These are phyloP conservation scores for Xiphophorus maculatus DNA, from an alignment of 2,113 vertebrate species.

Conservation along the genomic window DNA sequence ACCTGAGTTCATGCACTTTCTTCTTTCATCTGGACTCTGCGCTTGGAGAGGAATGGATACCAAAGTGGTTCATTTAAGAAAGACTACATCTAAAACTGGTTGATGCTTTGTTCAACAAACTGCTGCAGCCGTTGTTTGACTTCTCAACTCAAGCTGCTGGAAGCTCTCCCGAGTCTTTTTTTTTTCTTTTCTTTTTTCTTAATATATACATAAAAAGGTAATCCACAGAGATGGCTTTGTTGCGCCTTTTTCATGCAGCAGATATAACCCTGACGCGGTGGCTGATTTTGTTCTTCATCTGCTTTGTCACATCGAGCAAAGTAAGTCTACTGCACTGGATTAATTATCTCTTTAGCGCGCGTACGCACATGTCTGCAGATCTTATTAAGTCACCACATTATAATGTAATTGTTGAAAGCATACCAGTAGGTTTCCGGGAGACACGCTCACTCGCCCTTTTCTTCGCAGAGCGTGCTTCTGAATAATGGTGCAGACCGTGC, in stretches of 20 bases:
- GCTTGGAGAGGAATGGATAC: constrained; percentile 58
- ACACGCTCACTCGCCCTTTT: background rate
- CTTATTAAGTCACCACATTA: constrained; percentile 32
- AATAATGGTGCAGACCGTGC: constrained; percentile 24
- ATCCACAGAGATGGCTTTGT: constrained; percentile 54
- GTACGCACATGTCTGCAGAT: constrained; percentile 23
- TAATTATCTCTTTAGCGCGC: background rate
- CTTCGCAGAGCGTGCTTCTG: constrained; percentile 44
- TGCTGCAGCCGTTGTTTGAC: constrained; percentile 13
- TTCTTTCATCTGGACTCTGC: constrained; percentile 33
- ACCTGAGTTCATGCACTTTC: constrained; percentile 44
- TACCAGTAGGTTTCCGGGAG: constrained; percentile 13
- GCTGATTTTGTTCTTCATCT: constrained; percentile 53
- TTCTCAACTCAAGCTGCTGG: background rate
- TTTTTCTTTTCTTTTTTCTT: background rate
- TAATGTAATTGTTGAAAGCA: background rate
- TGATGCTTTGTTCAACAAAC: constrained; percentile 58
- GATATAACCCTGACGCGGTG: constrained; percentile 23
- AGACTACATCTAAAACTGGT: constrained; percentile 28
- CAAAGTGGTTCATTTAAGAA: constrained; percentile 27
- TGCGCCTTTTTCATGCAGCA: constrained; percentile 19
- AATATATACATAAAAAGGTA: constrained; percentile 14
- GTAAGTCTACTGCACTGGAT: constrained; percentile 58
- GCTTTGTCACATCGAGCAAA: constrained; percentile 42
- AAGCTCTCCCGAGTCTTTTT: background rate